phyloP scores from a whole-genome alignment of 2,113 vertebrate species.

The Tapirus terrestris region DNA sequence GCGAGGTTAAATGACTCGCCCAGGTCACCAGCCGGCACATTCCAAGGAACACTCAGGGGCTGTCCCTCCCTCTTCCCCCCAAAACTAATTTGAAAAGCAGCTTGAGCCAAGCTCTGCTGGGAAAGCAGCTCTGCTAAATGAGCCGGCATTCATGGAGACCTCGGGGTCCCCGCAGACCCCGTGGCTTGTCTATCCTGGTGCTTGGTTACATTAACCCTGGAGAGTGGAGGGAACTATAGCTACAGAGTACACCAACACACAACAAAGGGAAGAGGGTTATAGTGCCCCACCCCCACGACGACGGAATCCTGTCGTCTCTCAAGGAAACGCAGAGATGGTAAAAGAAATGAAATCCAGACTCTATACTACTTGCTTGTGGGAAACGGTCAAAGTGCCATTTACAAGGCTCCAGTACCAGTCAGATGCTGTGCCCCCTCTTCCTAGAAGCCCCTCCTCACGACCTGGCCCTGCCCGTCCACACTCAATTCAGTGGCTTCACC shows the following conservation, averaged over 20 bases:
- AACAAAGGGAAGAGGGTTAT: background rate
- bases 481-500: background rate
- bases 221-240: background rate
- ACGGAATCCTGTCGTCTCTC: background rate
- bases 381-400: background rate
- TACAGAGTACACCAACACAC: background rate
- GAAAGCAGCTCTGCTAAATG: background rate
- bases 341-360: slow-evolving; percentile 52
- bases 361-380: background rate
- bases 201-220: background rate
- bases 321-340: background rate
- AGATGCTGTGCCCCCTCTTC: background rate
- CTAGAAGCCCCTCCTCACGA: background rate
- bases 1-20: background rate
- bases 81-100: slow-evolving; percentile 41
- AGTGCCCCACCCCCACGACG: background rate
- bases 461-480: background rate
- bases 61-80: background rate
- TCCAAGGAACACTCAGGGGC: background rate
- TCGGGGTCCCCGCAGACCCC: background rate
- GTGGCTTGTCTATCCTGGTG: background rate
- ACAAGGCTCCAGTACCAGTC: background rate
- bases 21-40: background rate
- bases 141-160: background rate
- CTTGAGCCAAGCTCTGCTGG: background rate